Percentiles rank a stretch among this genome's conserved stretches.
These are phyloP conservation scores for Piezodorus guildinii DNA, from an alignment of 1,140 invertebrate genomes.

Conservation along the genomic window DNA sequence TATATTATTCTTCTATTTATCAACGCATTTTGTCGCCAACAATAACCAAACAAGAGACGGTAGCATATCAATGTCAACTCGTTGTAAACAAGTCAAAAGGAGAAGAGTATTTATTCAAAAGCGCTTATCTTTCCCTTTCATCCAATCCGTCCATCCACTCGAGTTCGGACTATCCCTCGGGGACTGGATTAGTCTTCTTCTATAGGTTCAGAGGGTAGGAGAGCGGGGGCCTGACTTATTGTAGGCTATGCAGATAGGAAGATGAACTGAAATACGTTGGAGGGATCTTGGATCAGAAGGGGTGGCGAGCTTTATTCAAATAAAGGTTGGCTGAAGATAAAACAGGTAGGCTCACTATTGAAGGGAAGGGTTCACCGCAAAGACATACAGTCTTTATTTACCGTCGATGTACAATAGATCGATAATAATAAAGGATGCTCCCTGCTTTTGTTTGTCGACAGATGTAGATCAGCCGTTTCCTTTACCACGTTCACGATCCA, in stretches of 20 bases:
- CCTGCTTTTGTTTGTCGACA: conserved; percentile 1
- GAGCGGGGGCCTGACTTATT: not conserved
- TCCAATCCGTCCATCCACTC: not conserved
- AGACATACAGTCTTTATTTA: conserved; percentile 18
- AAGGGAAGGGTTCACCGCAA: conserved; percentile 10
- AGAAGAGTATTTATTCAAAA: too few relatives aligned
- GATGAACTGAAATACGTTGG: conserved; percentile 15
- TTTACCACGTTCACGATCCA: not conserved
- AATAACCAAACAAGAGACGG: too few relatives aligned
- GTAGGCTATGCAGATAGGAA: not conserved
- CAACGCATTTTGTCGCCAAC: too few relatives aligned
- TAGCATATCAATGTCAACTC: too few relatives aligned
- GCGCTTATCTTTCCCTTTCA: too few relatives aligned
- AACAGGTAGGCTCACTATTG: not conserved
- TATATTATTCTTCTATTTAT: too few relatives aligned
- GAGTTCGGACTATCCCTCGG: not conserved
- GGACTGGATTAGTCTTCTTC: not conserved
- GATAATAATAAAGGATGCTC: conserved; percentile 18
- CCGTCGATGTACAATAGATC: conserved; percentile 16
- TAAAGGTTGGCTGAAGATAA: not conserved
- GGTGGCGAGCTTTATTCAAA: conserved; percentile 13
- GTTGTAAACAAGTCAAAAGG: too few relatives aligned
- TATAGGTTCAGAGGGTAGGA: not conserved
- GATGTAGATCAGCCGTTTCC: conserved; percentile 12
- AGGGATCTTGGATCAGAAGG: conserved; percentile 4